Conservation (phyloP, 1,140 invertebrate species). For the Melipona quadrifasciata region DNA sequence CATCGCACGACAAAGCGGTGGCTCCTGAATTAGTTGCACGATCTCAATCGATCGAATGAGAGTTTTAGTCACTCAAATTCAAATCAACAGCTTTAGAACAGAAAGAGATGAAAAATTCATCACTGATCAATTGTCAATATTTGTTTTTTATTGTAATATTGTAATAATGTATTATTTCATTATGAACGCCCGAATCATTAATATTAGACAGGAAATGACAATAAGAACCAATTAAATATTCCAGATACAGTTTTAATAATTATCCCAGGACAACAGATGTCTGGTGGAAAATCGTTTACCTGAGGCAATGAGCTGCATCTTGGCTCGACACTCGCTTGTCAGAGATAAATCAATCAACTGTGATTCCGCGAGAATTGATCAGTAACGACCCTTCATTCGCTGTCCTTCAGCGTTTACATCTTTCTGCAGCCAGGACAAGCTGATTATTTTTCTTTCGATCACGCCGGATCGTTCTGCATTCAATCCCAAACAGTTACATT, state of each 20-base stretch:
- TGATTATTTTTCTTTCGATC: background rate
- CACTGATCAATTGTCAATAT: too few species aligned
- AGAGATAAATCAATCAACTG: slow-evolving; percentile 63
- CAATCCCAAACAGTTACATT: background rate
- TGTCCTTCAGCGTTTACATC: background rate
- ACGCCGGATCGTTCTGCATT: background rate
- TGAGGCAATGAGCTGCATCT: slow-evolving; percentile 27
- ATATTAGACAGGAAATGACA: background rate
- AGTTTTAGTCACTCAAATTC: too few species aligned
- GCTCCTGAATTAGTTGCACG: too few species aligned
- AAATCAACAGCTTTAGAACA: too few species aligned
- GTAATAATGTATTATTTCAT: too few species aligned
- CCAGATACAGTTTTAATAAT: background rate
- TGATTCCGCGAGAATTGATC: background rate
- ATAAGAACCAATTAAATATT: background rate
- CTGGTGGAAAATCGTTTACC: background rate
- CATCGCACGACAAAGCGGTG: too few species aligned
- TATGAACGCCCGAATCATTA: background rate
- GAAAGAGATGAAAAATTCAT: too few species aligned
- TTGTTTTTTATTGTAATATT: too few species aligned
- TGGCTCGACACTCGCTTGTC: slow-evolving; percentile 39
- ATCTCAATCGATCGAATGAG: too few species aligned
- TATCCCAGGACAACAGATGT: background rate
- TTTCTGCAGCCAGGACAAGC: background rate
- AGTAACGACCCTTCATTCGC: background rate